Conservation (phyloP, 2,113 vertebrate genomes). For the Melospiza melodia region DNA sequence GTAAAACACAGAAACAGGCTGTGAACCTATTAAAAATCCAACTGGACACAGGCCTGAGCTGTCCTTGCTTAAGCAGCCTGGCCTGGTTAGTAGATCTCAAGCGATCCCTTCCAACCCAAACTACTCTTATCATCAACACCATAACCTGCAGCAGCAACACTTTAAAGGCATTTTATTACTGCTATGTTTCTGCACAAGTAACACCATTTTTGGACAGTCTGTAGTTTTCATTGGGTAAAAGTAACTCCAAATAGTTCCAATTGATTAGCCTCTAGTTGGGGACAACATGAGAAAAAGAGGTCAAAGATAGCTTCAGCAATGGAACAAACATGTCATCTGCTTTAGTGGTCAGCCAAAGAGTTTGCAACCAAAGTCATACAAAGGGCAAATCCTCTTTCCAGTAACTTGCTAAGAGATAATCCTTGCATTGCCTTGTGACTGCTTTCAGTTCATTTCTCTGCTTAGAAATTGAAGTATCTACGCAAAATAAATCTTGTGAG, state of each 20-base stretch:
- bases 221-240: background rate
- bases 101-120: background rate
- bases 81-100: background rate
- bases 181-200: background rate
- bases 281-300: constrained; percentile 10
- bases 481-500: background rate
- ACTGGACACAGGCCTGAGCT: background rate
- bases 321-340: constrained; percentile 19
- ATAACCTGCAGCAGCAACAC: background rate
- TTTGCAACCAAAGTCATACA: background rate
- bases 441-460: background rate
- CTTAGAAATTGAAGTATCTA: background rate
- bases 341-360: background rate
- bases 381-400: constrained; percentile 13
- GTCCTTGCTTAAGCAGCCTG: background rate
- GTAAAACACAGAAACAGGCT: background rate
- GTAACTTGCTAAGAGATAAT: background rate
- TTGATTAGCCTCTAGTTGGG: background rate
- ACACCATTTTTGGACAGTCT: background rate
- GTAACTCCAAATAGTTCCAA: constrained; percentile 11
- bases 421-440: background rate
- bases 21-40: background rate
- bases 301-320: constrained; percentile 47
- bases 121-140: background rate
- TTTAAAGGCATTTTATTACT: background rate